phyloP scores from a whole-genome alignment of 1,140 invertebrate genomes.

The Venustaconcha ellipsiformis region DNA sequence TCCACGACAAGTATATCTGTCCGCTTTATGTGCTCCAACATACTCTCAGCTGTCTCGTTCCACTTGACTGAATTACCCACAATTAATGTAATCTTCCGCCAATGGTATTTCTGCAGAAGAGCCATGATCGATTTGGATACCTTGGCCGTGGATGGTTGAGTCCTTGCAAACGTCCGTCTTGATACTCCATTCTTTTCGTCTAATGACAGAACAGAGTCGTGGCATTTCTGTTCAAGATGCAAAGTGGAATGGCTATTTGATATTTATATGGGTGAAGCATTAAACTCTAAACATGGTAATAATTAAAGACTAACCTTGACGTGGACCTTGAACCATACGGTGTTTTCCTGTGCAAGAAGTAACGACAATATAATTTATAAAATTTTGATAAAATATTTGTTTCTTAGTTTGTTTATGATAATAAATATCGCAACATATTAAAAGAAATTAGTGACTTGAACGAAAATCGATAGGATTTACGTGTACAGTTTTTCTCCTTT shows the following conservation, averaged over 20 bases:
- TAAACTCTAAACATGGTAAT: no score
- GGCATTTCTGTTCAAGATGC: conserved; percentile 24
- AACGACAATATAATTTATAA: no score
- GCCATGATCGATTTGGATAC: conserved; percentile 94
- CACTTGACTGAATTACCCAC: conserved; percentile 79
- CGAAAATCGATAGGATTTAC: no score
- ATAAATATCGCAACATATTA: no score
- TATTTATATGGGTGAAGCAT: no score
- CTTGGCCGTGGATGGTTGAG: conserved; percentile 92
- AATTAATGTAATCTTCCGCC: conserved; percentile 89
- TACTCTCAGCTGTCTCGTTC: conserved; percentile 81
- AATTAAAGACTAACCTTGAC: no score
- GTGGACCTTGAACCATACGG: no score
- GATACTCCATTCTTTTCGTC: conserved; percentile 3
- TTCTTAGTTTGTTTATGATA: no score
- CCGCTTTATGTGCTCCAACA: conserved; percentile 78
- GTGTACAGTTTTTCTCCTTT: no score
- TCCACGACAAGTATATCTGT: conserved; percentile 79
- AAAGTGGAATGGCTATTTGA: neutral
- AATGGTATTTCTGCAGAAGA: conserved; percentile 87
- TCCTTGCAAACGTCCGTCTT: conserved; percentile 84
- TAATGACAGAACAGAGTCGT: conserved; percentile 17
- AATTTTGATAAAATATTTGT: no score
- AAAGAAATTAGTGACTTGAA: no score
- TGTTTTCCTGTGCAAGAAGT: no score